These are phyloP conservation scores for Thymelicus lineola DNA, from an alignment of 2,888 invertebrate species.

Conservation along the genomic window DNA sequence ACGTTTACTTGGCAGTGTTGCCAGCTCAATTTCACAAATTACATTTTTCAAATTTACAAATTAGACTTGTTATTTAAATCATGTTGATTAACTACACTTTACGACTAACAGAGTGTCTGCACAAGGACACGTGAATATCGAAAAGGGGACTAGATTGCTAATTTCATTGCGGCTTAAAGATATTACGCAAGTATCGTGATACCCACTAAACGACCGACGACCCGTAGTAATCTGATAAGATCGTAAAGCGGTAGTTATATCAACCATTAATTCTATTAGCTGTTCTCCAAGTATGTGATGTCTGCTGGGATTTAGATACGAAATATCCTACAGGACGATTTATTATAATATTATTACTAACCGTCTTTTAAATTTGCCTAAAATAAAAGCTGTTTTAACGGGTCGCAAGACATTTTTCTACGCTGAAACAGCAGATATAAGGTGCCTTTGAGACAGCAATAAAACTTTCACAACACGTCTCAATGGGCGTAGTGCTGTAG, in stretches of 20 bases:
- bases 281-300: background rate
- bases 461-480: conserved; percentile 5
- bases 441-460: background rate
- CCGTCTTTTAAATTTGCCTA: background rate
- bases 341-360: background rate
- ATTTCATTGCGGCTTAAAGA: background rate
- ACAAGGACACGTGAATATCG: background rate
- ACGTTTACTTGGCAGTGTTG: too few relatives aligned
- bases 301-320: background rate
- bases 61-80: too few relatives aligned
- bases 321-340: background rate
- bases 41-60: too few relatives aligned
- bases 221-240: background rate
- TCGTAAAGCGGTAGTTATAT: conserved; percentile 5
- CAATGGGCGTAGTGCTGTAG: background rate
- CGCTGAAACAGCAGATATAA: background rate
- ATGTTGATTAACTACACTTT: too few relatives aligned
- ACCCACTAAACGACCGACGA: background rate
- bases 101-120: background rate
- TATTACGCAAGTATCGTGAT: background rate
- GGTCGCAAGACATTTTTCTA: background rate
- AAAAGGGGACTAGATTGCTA: background rate
- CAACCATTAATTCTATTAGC: background rate
- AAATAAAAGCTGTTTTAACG: background rate
- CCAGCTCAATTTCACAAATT: too few relatives aligned